Evolutionary conservation across 2,888 invertebrate species (phyloP), one percentile per base, ranked within the genome.

Genomic region (Cheilosia scutellata): DNA sequence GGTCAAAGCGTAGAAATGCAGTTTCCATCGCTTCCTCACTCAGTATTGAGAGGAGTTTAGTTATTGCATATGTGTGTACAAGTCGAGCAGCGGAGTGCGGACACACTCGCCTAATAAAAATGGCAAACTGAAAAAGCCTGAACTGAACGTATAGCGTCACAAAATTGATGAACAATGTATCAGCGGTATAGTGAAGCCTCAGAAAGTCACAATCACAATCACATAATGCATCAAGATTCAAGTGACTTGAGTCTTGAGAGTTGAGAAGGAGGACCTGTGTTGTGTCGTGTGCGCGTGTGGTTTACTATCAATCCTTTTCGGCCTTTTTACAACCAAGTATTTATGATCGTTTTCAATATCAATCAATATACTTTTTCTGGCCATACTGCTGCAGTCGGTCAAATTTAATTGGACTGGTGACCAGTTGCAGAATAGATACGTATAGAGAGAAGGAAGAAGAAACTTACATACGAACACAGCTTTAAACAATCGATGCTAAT

Each of bases 401-500:
- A 79, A 66, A 79, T 79, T 79, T 79, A 79, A 79, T 79, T 79
- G 79, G 79, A 71, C 78, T 42, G 62, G 49, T 33, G 60, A 60
- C 70, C 62, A 53, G 42, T 31, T 66, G 57, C 44, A 5, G 29
- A 47, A 29, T 47, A 29, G 68, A 2, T 3, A n/a, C n/a, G n/a
- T n/a, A 11, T 37, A 37, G 4, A 37, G 37, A 29, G 29, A 7
- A 2, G 44, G 33, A 29, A 33, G 16, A 62, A 29, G 25, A n/a
- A 16, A 47, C 11, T 9, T 25, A 25, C 29, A 51, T 5, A 31
- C 20, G n/a, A 16, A 51, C 44, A 29, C 2, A 40, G 49, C 33
- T 65, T 63, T 40, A 42, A 63, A 53, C 72, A 51, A 60, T 49
- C 82, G 70, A 84, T 88, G 87, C 87, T 88, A 88, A 88, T 88